Percentiles rank a stretch among this genome's conserved stretches.
Evolutionary conservation across 2,797 vertebrate species (phyloP).

Genomic region (Sebastes oblongus): DNA sequence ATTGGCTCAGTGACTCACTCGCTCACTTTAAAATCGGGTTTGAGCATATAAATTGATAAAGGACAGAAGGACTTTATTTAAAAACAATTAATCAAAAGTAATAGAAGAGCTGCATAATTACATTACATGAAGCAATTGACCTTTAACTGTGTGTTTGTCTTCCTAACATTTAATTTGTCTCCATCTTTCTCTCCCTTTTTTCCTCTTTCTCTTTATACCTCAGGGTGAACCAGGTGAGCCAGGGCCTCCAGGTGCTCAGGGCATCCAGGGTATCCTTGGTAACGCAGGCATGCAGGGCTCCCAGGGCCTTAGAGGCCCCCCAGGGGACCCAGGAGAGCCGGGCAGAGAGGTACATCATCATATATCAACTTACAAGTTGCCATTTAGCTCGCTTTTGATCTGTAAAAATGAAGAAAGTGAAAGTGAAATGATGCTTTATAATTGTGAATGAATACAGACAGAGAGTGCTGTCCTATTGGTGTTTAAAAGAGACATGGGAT

Average conservation of each 20-base stretch:
- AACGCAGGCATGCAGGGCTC: constrained; percentile 83
- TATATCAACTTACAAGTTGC: not conserved
- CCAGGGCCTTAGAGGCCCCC: constrained; percentile 80
- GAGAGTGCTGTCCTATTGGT: not conserved
- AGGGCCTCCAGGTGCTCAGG: constrained; percentile 88
- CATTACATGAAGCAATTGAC: constrained; percentile 23
- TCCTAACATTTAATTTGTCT: not conserved
- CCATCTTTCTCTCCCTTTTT: not conserved
- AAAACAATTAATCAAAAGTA: constrained; percentile 59
- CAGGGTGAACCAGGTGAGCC: constrained; percentile 88
- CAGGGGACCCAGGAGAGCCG: constrained; percentile 79
- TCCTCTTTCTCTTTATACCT: not conserved
- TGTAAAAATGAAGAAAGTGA: not conserved
- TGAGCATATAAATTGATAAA: constrained; percentile 34
- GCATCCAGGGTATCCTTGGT: constrained; percentile 89
- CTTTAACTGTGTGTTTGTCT: constrained; percentile 13
- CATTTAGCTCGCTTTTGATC: not conserved
- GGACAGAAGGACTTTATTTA: constrained; percentile 10
- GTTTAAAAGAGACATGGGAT: not conserved
- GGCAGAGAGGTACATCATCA: constrained; percentile 81
- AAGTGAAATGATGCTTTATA: not conserved
- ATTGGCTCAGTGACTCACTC: constrained; percentile 64
- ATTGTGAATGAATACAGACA: not conserved
- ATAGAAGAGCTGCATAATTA: constrained; percentile 31
- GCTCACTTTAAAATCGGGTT: constrained; percentile 47